phyloP scores from a whole-genome alignment of 2,888 invertebrate species.

The Ochropleura plecta region DNA sequence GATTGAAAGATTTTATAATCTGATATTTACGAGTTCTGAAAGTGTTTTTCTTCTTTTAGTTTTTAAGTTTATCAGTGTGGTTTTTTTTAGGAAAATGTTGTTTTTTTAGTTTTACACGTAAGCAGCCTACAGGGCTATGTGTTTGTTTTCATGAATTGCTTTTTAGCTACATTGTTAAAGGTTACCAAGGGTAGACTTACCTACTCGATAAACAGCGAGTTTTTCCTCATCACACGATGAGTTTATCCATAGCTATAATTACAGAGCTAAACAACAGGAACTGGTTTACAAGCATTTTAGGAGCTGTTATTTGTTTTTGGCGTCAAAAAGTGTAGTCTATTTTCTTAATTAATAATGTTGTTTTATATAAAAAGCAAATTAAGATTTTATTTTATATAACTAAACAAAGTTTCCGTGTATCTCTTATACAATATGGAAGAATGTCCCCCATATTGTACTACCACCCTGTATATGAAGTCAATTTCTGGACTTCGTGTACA shows the following conservation, averaged over 20 bases:
- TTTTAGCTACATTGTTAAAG: conserved; percentile 5
- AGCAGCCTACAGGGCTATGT: background rate
- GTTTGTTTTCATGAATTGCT: conserved; percentile 14
- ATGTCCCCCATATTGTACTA: background rate
- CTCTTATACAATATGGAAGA: background rate
- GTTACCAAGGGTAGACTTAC: conserved; percentile 30
- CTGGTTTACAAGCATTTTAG: background rate
- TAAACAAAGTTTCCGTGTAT: background rate
- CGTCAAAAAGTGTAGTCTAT: background rate
- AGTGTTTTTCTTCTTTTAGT: conserved; percentile 28
- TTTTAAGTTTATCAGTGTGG: conserved; percentile 10
- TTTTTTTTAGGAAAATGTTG: conserved; percentile 4
- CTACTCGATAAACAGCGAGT: conserved; percentile 6
- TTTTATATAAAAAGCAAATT: background rate
- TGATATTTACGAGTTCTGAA: background rate
- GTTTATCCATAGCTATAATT: background rate
- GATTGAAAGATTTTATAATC: conserved; percentile 9
- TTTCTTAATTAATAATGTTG: background rate
- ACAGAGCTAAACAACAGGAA: background rate
- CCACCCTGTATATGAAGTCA: background rate
- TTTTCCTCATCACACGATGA: conserved; percentile 20
- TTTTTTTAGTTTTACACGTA: conserved; percentile 25
- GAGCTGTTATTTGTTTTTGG: background rate
- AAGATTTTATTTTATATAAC: background rate
- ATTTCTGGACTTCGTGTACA: no score